Evolutionary conservation across 1,140 invertebrate genomes (phyloP).

Genomic region (Ceratosolen solmsi): DNA sequence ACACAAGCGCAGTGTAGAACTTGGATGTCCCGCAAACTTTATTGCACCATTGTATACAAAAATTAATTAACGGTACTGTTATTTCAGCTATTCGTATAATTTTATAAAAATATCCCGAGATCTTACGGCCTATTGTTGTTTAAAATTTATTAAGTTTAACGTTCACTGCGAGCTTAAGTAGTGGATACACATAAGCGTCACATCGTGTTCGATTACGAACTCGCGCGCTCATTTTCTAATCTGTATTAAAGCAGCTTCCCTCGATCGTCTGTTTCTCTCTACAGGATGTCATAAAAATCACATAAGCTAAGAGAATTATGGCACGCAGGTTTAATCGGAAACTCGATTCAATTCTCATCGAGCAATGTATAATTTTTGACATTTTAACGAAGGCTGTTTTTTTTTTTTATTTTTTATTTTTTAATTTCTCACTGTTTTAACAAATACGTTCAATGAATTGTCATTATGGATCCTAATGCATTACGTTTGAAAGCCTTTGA

Average conservation of each 20-base stretch:
- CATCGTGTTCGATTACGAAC: no score
- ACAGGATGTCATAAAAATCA: no score
- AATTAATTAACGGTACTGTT: conserved; percentile 8
- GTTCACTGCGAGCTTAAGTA: neutral
- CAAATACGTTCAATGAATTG: no score
- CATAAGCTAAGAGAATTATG: no score
- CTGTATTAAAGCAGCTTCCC: neutral
- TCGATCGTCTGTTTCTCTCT: neutral
- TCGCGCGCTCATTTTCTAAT: neutral
- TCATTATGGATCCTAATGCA: no score
- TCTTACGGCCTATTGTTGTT: neutral
- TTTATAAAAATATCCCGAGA: neutral
- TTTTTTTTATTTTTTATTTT: no score
- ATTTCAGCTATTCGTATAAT: neutral
- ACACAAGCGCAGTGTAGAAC: neutral
- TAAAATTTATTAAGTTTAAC: neutral
- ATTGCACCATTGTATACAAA: conserved; percentile 17
- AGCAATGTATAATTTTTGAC: no score
- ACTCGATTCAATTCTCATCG: no score
- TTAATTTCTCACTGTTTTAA: no score
- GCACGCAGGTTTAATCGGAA: no score
- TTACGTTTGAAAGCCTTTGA: no score
- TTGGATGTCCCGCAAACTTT: neutral
- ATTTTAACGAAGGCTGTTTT: no score
- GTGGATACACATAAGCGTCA: neutral